Evolutionary conservation across 2,797 vertebrate genomes (phyloP).

Genomic region (Myioborus miniatus): DNA sequence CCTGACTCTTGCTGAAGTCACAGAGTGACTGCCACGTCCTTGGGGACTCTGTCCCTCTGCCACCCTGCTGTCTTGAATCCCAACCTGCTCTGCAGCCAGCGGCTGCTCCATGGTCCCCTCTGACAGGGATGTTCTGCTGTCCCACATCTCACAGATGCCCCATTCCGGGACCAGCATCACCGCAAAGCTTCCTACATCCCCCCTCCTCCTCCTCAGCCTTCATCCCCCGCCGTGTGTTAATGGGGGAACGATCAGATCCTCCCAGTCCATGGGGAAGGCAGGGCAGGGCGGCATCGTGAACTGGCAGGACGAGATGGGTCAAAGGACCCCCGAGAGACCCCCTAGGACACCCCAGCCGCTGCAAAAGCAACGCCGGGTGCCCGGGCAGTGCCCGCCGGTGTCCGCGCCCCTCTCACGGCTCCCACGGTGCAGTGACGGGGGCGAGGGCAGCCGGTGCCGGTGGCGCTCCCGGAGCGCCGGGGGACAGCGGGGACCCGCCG

Average conservation of each 20-base stretch:
- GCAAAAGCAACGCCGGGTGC: neutral
- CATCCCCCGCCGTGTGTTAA: fast-evolving
- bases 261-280: fast-evolving
- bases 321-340: neutral
- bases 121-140: fast-evolving
- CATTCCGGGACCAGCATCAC: neutral
- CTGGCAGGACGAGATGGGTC: neutral
- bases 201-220: neutral
- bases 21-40: neutral
- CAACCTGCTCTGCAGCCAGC: neutral
- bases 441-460: neutral
- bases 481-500: neutral
- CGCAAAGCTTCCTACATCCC: neutral
- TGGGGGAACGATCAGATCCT: neutral
- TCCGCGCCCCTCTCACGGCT: neutral
- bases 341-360: fast-evolving
- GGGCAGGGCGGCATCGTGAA: neutral
- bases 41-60: neutral
- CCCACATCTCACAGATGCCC: neutral
- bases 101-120: neutral
- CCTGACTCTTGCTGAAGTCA: neutral
- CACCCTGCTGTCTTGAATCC: neutral
- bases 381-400: neutral
- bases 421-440: neutral
- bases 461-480: neutral